Percentiles rank a stretch among this genome's conserved stretches.
Conservation (phyloP, 2,888 invertebrate genomes). For the Gymnoscelis rufifasciata region DNA sequence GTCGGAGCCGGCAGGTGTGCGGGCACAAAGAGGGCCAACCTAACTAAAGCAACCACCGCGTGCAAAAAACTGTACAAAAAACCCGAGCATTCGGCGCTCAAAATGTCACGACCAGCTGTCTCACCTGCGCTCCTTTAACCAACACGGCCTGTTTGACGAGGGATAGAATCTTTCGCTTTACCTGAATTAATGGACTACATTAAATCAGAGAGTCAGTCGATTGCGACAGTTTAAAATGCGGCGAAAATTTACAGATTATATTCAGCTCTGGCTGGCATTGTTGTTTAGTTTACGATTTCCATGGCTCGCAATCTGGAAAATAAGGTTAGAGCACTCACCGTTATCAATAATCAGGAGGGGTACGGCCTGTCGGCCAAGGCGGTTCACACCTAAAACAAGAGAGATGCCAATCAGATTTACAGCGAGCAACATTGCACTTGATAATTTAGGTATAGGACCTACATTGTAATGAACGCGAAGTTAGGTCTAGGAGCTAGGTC, state of each 20-base stretch:
- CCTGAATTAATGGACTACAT: background rate
- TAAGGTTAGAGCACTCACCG: constrained; percentile 42
- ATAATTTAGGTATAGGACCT: constrained; percentile 29
- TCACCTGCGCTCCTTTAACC: constrained; percentile 48
- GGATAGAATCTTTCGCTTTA: too few relatives aligned
- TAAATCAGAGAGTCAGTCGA: too few relatives aligned
- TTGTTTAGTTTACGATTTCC: too few relatives aligned
- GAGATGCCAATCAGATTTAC: constrained; percentile 37
- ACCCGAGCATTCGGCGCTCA: constrained; percentile 42
- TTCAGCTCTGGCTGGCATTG: too few relatives aligned
- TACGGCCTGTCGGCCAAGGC: constrained; percentile 42
- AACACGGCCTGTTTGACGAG: constrained; percentile 17
- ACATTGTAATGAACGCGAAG: constrained; percentile 39
- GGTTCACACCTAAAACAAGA: constrained; percentile 59
- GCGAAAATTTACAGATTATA: background rate
- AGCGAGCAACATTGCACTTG: constrained; percentile 6
- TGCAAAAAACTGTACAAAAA: constrained; percentile 54
- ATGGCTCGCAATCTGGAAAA: too few relatives aligned
- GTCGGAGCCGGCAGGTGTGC: constrained; percentile 58
- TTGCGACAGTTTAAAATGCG: background rate
- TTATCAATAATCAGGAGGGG: constrained; percentile 39
- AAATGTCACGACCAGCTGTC: constrained; percentile 71
- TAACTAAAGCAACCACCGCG: constrained; percentile 43
- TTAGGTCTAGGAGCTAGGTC: constrained; percentile 28
- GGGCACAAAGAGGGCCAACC: constrained; percentile 52